These are phyloP conservation scores for Eupithecia tripunctaria DNA, from an alignment of 2,888 invertebrate species.

Conservation along the genomic window DNA sequence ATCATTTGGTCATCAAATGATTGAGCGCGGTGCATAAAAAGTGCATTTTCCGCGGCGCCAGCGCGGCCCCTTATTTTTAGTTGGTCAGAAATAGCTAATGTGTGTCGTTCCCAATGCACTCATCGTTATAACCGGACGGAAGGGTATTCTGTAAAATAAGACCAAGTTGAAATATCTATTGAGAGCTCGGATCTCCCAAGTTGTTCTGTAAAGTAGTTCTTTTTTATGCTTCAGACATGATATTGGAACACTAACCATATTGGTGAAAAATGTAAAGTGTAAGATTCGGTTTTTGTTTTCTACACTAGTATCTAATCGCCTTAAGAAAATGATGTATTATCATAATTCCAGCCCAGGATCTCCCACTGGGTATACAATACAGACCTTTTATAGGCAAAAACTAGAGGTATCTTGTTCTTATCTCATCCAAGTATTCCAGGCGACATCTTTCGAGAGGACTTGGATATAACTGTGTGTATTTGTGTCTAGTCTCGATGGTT, in stretches of 20 bases:
- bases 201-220: slow-evolving; percentile 22
- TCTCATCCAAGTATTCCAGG: neutral
- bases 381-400: neutral
- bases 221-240: slow-evolving; percentile 16
- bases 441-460: neutral
- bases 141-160: slow-evolving; percentile 40
- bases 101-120: slow-evolving; percentile 65
- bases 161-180: slow-evolving; percentile 33
- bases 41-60: slow-evolving; percentile 61
- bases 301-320: neutral
- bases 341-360: neutral
- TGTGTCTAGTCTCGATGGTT: neutral
- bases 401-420: neutral
- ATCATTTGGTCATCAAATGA: slow-evolving; percentile 49
- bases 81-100: slow-evolving; percentile 67
- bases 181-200: slow-evolving; percentile 36
- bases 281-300: neutral
- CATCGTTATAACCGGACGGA: slow-evolving; percentile 56
- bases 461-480: neutral
- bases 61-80: slow-evolving; percentile 72
- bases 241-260: neutral
- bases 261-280: neutral
- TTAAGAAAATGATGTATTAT: neutral
- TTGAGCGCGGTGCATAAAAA: slow-evolving; percentile 76
- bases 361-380: neutral